phyloP scores from a whole-genome alignment of 2,113 vertebrate species.

The Elachura formosa region DNA sequence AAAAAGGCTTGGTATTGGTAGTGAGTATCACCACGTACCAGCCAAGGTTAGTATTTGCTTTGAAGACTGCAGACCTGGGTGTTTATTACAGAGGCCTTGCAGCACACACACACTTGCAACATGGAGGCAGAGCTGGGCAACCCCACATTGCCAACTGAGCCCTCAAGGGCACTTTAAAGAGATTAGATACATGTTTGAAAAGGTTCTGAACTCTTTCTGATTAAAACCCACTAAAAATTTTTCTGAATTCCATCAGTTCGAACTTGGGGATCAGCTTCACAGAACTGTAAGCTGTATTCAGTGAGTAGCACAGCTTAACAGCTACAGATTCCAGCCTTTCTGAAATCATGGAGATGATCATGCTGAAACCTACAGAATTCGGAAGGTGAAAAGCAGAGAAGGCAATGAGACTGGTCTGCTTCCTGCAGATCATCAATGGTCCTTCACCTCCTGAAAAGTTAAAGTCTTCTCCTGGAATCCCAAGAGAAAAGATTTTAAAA shows the following conservation, averaged over 20 bases:
- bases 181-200: neutral
- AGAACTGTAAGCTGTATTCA: neutral
- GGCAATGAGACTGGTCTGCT: neutral
- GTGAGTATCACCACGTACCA: constrained; percentile 79
- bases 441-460: neutral
- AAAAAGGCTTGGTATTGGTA: constrained; percentile 87
- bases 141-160: neutral
- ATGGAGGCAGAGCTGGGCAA: neutral
- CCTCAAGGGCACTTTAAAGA: neutral
- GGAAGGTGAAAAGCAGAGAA: neutral
- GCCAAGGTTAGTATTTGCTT: constrained; percentile 76
- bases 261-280: neutral
- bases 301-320: neutral
- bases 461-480: neutral
- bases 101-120: neutral
- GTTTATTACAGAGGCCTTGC: neutral
- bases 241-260: neutral
- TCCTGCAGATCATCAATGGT: neutral
- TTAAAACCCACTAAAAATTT: neutral
- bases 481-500: neutral
- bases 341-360: neutral
- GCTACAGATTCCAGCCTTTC: neutral
- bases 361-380: neutral
- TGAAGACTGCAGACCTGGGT: constrained; percentile 14
- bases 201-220: neutral